Conservation (phyloP, 2,113 vertebrate genomes). For the Cyanoramphus novaezelandiae region DNA sequence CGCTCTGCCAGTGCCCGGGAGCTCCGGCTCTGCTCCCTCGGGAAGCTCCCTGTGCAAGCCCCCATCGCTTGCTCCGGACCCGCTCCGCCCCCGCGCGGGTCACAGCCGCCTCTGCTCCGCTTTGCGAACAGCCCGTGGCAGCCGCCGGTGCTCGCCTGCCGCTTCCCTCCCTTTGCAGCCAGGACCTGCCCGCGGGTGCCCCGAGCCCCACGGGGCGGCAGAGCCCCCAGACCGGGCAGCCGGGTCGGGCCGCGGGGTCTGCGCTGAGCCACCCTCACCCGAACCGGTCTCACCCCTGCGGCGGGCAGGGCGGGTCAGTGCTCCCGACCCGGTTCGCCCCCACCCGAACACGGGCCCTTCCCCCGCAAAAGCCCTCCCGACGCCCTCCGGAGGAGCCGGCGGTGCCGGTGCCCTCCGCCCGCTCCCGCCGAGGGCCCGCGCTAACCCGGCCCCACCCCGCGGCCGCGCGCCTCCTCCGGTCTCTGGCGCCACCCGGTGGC, state of each 20-base stretch:
- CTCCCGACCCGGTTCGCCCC: no score
- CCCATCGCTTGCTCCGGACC: accelerated
- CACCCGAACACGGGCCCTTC: no score
- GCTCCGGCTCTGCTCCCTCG: background rate
- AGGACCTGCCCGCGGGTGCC: background rate
- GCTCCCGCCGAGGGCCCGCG: background rate
- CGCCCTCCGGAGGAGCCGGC: background rate
- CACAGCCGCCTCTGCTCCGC: background rate
- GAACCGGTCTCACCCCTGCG: no score
- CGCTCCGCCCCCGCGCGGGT: background rate
- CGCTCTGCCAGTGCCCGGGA: background rate
- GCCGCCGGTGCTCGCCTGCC: background rate
- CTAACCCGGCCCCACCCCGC: background rate
- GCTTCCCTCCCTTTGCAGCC: background rate
- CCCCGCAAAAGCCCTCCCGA: background rate
- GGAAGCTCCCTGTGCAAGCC: background rate
- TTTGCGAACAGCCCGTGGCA: background rate
- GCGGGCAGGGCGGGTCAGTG: no score
- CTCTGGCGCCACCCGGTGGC: background rate
- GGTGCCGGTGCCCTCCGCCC: background rate
- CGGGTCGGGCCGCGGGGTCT: no score
- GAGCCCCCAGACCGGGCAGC: no score
- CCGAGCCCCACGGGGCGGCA: no score
- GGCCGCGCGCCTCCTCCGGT: background rate
- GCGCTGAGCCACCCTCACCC: background rate